Conservation (phyloP, 2,797 vertebrate genomes). For the Gobionotothen gibberifrons region DNA sequence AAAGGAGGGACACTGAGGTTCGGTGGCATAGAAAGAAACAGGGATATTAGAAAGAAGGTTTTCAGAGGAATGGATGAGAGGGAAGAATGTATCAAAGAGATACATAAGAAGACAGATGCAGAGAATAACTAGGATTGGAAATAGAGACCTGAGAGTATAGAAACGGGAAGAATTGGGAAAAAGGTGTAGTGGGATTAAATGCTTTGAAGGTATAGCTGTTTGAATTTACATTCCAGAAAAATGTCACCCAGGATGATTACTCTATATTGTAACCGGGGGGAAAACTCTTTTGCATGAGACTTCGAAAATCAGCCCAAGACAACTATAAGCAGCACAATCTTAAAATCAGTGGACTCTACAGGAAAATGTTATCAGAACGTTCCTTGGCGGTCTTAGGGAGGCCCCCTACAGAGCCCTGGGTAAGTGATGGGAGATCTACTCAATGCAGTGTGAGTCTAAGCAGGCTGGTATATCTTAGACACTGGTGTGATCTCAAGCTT, state of each 20-base stretch:
- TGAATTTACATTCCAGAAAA: slow-evolving; percentile 64
- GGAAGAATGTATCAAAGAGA: slow-evolving; percentile 48
- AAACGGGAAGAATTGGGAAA: slow-evolving; percentile 36
- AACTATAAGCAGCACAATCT: slow-evolving; percentile 56
- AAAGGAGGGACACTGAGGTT: slow-evolving; percentile 55
- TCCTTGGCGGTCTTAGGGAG: slow-evolving; percentile 45
- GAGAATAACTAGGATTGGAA: slow-evolving; percentile 25
- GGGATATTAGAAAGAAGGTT: slow-evolving; percentile 54
- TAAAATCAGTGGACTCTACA: slow-evolving; percentile 57
- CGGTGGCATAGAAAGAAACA: slow-evolving; percentile 51
- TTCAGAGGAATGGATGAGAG: slow-evolving; percentile 57
- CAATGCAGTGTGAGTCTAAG: slow-evolving; percentile 55
- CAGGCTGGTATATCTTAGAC: slow-evolving; percentile 57
- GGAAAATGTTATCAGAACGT: slow-evolving; percentile 62
- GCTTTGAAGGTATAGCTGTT: slow-evolving; percentile 61
- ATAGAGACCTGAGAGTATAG: slow-evolving; percentile 36
- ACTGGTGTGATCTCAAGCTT: slow-evolving; percentile 66
- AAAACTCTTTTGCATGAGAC: slow-evolving; percentile 39
- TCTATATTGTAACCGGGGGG: slow-evolving; percentile 34
- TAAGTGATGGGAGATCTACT: slow-evolving; percentile 59
- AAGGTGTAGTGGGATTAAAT: slow-evolving; percentile 58
- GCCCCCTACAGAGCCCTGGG: slow-evolving; percentile 50
- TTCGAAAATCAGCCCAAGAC: slow-evolving; percentile 58
- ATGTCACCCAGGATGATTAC: slow-evolving; percentile 57
- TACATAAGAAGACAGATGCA: slow-evolving; percentile 50